Evolutionary conservation across 2,888 invertebrate species (phyloP), one percentile per base, ranked within the genome.

Genomic region (Ornithoptera alexandrae): DNA sequence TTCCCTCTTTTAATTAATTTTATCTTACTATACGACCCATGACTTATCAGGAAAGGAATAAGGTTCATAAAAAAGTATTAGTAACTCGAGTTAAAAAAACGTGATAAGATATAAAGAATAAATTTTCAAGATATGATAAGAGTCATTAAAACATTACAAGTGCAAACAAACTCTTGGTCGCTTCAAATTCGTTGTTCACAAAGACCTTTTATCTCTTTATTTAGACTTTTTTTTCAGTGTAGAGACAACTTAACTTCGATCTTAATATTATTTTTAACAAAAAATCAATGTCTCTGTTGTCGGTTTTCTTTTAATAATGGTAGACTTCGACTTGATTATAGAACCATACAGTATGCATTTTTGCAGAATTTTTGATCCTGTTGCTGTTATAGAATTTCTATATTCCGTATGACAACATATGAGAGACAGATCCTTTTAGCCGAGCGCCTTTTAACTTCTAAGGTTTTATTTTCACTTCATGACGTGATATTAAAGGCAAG

Each of bases 91-190:
- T 36, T 39, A 58, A 22, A 50, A 22, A 57, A 56, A 61, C n/a
- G 60, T 56, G 70, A 70, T 70, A 70, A 68, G 60, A 60, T 6
- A 64, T 42, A 24, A 62, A 12, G 50, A 62, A 69, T 62, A 65
- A 57, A 70, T 66, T 66, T 66, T 65, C n/a, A n/a, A 70, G 69
- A 70, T 66, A 70, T 63, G 66, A 63, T 70, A 67, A 70, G 63
- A 42, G 70, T 64, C 70, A 67, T 70, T 67, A 57, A 63, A 60
- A 60, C 56, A 56, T 67, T 67, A 67, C 53, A 60, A 67, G 62
- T 46, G 24, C 20, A 63, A 70, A 63, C 62, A 64, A 70, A 59
- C 17, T 22, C 53, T 60, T 67, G 42, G 53, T 20, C 1, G 18
- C 57, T 30, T 62, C 46, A 57, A 62, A 66, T 59, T 50, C 58